Evolutionary conservation across 2,888 invertebrate genomes (phyloP).

Genomic region (Plebejus anna): DNA sequence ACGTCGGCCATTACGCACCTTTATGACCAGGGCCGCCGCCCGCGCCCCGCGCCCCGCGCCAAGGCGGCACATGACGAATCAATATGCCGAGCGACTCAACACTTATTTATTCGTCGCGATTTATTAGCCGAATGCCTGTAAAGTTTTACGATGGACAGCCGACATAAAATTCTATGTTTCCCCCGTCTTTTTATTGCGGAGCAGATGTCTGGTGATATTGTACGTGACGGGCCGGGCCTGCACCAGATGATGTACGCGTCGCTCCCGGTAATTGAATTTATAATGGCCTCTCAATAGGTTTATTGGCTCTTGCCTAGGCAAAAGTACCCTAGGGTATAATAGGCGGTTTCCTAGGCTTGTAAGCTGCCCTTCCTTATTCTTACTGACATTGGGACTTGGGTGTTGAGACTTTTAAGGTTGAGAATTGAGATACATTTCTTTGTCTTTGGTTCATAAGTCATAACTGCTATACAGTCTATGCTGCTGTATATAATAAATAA

Average conservation of each 20-base stretch:
- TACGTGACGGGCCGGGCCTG: background rate
- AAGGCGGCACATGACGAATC: constrained; percentile 80
- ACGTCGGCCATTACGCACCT: constrained; percentile 87
- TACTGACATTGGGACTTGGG: background rate
- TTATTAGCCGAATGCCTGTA: constrained; percentile 79
- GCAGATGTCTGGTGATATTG: constrained; percentile 55
- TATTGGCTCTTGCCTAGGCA: too few species aligned
- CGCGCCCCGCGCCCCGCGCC: constrained; percentile 49
- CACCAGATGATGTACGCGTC: background rate
- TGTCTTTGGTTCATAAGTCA: background rate
- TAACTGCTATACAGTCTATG: background rate
- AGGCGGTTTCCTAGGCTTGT: too few species aligned
- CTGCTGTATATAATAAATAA: too few species aligned
- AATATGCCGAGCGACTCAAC: constrained; percentile 80
- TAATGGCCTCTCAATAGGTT: background rate
- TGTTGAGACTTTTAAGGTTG: background rate
- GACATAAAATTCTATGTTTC: constrained; percentile 74
- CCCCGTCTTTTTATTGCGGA: constrained; percentile 67
- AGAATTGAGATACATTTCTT: background rate
- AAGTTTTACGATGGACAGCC: constrained; percentile 75
- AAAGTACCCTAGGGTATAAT: too few species aligned
- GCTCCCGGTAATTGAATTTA: constrained; percentile 4
- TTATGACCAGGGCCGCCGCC: constrained; percentile 79
- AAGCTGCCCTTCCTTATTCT: background rate
- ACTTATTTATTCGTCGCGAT: constrained; percentile 80